phyloP scores from a whole-genome alignment of 2,888 invertebrate genomes.

The Leucozona laternaria region DNA sequence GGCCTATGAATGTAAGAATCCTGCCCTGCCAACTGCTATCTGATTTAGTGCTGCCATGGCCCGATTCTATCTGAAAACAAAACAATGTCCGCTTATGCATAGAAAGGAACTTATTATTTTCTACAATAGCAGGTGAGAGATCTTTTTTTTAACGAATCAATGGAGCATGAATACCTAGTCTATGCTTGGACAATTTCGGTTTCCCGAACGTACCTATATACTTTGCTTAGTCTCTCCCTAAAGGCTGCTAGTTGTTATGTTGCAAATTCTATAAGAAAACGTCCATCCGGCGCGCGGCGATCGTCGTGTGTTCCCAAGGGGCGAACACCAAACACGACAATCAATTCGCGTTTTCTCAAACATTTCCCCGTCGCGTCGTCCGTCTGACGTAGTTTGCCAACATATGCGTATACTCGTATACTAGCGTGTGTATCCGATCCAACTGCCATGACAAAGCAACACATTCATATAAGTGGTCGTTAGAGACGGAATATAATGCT shows the following conservation, averaged over 20 bases:
- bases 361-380: neutral
- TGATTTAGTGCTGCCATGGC: conserved; percentile 35
- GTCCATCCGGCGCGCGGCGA: neutral
- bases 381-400: neutral
- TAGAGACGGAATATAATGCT: conserved; percentile 46
- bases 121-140: conserved; percentile 62
- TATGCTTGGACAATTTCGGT: conserved; percentile 61
- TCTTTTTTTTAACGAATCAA: conserved; percentile 52
- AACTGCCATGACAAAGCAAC: conserved; percentile 34
- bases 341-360: conserved; percentile 40
- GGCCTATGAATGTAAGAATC: neutral
- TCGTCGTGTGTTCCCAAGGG: conserved; percentile 54
- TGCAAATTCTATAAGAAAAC: conserved; percentile 49
- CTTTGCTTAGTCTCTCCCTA: conserved; percentile 46
- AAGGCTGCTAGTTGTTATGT: conserved; percentile 42
- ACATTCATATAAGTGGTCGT: conserved; percentile 52
- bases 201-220: neutral
- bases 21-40: neutral
- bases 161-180: conserved; percentile 52
- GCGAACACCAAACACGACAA: conserved; percentile 56
- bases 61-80: conserved; percentile 52
- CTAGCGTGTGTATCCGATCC: neutral
- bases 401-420: conserved; percentile 30
- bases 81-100: conserved; percentile 32
- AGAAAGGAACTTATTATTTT: conserved; percentile 45